Evolutionary conservation across 2,113 vertebrate species (phyloP).

Genomic region (Tachysurus vachellii): DNA sequence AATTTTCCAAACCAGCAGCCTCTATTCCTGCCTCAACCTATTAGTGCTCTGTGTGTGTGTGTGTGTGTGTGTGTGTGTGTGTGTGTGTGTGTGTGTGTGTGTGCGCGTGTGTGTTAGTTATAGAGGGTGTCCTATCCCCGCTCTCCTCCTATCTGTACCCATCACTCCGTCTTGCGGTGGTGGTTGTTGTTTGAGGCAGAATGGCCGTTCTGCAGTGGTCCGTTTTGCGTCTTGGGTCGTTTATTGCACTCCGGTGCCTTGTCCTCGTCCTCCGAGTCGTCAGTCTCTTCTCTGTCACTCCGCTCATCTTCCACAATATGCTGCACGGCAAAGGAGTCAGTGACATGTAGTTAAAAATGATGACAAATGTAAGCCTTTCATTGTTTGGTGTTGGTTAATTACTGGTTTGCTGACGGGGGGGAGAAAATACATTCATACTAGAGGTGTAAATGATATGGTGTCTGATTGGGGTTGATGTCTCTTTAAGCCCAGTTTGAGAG

Average conservation of each 20-base stretch:
- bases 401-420: background rate
- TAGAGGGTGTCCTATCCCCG: background rate
- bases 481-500: background rate
- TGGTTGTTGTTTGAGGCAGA: slow-evolving; percentile 81
- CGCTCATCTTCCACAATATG: slow-evolving; percentile 85
- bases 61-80: slow-evolving; percentile 25
- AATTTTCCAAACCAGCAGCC: slow-evolving; percentile 12
- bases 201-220: slow-evolving; percentile 83
- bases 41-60: slow-evolving; percentile 9
- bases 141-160: slow-evolving; percentile 30
- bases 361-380: background rate
- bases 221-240: slow-evolving; percentile 69
- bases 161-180: slow-evolving; percentile 75
- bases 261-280: slow-evolving; percentile 82
- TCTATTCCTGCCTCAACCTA: background rate
- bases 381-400: background rate
- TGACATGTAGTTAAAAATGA: background rate
- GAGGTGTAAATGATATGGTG: no score
- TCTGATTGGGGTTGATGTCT: no score
- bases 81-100: background rate
- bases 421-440: no score
- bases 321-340: slow-evolving; percentile 48
- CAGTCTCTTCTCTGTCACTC: slow-evolving; percentile 88
- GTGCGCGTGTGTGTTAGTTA: background rate
- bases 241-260: slow-evolving; percentile 59